Base-by-base conservation (phyloP, 1,140 invertebrate species). In the Dendrolimus punctatus region DNA sequence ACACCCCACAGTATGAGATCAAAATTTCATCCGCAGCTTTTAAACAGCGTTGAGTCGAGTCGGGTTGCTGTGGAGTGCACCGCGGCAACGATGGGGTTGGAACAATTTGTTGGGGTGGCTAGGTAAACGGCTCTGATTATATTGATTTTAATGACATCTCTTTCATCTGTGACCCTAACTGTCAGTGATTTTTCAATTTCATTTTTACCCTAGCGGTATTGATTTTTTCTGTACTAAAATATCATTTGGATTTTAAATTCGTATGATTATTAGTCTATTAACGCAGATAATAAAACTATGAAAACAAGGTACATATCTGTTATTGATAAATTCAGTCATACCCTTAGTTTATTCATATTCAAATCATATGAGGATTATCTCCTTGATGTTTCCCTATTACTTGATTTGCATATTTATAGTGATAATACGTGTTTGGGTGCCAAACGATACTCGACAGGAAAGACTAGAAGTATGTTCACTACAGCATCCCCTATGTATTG, bases 21-120 rank as follows among this genome's bases (percentile, higher is more conserved):
- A 77, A 82, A 23, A 79, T 83, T 80, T 83, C 76, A 76, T 72
- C 72, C 68, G 71, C 73, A 66, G 73, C 71, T 78, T 76, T 81
- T 80, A 76, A 77, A 82, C 62, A 79, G 71, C 69, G 58, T 61
- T 56, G 60, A 68, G 67, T 57, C 56, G 54, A 49, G 66, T 55
- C 53, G 59, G 58, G 66, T 45, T 47, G 60, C 49, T 50, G 56
- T 66, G 58, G 51, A 66, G 72, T 66, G 65, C 57, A 68, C 67
- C 64, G 63, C 66, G 60, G 57, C 62, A 45, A 51, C 70, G 67
- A 73, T 80, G 73, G 80, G 80, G 79, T 81, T 80, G 67, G 67
- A 66, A 76, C 73, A 75, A 79, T 80, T 80, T 80, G 75, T 73
- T 51, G 60, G 80, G 80, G 76, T 71, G 70, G 58, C 55, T 72